These are phyloP conservation scores for Cyrtonyx montezumae DNA, from an alignment of 2,113 vertebrate genomes.

Conservation along the genomic window DNA sequence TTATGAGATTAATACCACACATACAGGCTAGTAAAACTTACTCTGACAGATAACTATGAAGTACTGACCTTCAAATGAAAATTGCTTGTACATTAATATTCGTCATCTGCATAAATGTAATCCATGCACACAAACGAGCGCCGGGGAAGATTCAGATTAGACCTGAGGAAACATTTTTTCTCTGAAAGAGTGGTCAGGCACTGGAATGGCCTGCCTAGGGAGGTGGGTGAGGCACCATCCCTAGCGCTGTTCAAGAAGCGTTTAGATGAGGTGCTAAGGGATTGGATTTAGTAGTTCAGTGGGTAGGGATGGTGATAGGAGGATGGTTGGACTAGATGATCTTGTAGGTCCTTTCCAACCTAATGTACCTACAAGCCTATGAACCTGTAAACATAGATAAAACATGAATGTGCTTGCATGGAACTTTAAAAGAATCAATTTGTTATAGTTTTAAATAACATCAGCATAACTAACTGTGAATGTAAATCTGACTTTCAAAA, in stretches of 20 bases:
- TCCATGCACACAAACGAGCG: neutral
- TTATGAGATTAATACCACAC: neutral
- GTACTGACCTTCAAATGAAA: slow-evolving; percentile 28
- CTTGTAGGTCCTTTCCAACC: too few relatives aligned
- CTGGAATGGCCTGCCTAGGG: too few relatives aligned
- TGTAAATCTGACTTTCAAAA: neutral
- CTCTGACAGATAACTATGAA: neutral
- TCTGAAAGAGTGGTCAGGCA: too few relatives aligned
- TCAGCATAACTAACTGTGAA: neutral
- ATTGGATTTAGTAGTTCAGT: too few relatives aligned
- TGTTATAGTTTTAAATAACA: neutral
- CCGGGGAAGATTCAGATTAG: too few relatives aligned
- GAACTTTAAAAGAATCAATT: neutral
- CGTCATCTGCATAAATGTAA: neutral
- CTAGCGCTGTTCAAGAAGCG: too few relatives aligned
- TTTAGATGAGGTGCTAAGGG: too few relatives aligned
- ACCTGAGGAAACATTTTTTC: too few relatives aligned
- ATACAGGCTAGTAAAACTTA: neutral
- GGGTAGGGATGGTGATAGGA: too few relatives aligned
- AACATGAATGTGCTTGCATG: neutral
- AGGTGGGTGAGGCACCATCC: too few relatives aligned
- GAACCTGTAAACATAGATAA: neutral
- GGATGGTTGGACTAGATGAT: too few relatives aligned
- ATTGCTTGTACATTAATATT: neutral
- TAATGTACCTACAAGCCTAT: too few relatives aligned